These are phyloP conservation scores for Hypena proboscidalis DNA, from an alignment of 2,888 invertebrate species.

Conservation along the genomic window DNA sequence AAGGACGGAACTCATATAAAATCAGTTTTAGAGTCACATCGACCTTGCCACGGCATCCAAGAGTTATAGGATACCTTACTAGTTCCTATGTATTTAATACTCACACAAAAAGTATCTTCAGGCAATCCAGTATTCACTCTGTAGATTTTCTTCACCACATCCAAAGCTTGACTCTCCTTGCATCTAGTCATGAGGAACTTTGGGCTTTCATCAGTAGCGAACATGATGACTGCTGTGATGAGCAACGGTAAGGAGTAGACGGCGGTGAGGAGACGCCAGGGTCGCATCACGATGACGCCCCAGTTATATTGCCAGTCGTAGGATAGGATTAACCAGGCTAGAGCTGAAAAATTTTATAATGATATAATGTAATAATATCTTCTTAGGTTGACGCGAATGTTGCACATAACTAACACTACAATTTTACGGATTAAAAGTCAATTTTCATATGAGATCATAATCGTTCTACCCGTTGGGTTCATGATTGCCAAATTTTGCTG, in stretches of 20 bases:
- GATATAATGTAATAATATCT: neutral
- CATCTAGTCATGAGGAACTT: conserved; percentile 89
- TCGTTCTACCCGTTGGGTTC: too few species aligned
- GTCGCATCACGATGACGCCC: conserved; percentile 77
- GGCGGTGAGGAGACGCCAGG: conserved; percentile 90
- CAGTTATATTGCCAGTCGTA: conserved; percentile 61
- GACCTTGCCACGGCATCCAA: too few species aligned
- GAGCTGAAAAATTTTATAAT: conserved; percentile 65
- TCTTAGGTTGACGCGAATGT: too few species aligned
- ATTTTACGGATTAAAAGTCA: too few species aligned
- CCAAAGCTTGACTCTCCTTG: conserved; percentile 84
- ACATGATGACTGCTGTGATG: conserved; percentile 58
- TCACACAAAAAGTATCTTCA: conserved; percentile 62
- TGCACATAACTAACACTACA: too few species aligned
- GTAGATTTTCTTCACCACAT: conserved; percentile 63
- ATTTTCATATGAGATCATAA: too few species aligned
- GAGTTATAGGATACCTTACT: too few species aligned
- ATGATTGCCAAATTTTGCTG: too few species aligned
- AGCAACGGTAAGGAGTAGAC: conserved; percentile 87
- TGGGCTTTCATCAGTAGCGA: conserved; percentile 89
- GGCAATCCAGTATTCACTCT: conserved; percentile 58
- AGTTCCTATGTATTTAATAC: conserved; percentile 31
- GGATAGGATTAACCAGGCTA: conserved; percentile 89
- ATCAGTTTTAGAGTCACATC: too few species aligned
- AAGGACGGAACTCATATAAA: too few species aligned